These are phyloP conservation scores for Tricholauxania praeusta DNA, from an alignment of 2,888 invertebrate genomes.

Conservation along the genomic window DNA sequence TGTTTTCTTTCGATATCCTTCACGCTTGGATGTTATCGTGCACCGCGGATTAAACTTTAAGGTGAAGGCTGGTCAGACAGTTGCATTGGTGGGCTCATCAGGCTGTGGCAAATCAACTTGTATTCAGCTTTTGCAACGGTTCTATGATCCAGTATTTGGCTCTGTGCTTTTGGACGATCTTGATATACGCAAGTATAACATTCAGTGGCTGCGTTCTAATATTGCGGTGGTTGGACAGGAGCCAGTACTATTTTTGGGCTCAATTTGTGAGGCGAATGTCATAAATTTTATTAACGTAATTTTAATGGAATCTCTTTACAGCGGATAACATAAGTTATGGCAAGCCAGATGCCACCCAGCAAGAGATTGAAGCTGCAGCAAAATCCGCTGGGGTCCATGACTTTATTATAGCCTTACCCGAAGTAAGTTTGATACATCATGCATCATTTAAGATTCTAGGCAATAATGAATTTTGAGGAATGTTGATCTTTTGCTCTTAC, in stretches of 20 bases:
- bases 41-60: constrained; percentile 76
- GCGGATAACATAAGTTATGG: constrained; percentile 79
- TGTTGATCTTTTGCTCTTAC: not conserved
- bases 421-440: constrained; percentile 69
- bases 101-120: constrained; percentile 89
- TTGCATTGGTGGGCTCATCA: constrained; percentile 80
- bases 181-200: constrained; percentile 78
- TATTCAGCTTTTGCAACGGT: constrained; percentile 80
- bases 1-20: constrained; percentile 83
- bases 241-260: constrained; percentile 85
- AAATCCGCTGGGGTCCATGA: constrained; percentile 82
- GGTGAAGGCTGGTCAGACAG: constrained; percentile 76
- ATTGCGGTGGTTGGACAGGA: constrained; percentile 92
- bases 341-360: constrained; percentile 75
- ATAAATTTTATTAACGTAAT: not conserved
- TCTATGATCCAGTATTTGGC: constrained; percentile 77
- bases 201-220: constrained; percentile 78
- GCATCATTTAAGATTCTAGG: not conserved
- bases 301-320: constrained; percentile 35
- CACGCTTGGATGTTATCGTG: constrained; percentile 78
- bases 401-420: constrained; percentile 80
- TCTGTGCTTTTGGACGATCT: constrained; percentile 73
- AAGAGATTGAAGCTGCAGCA: constrained; percentile 79
- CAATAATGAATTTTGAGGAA: not conserved
- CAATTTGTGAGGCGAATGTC: constrained; percentile 69